Conservation (phyloP, 2,888 invertebrate genomes). For the Cryptus armator region DNA sequence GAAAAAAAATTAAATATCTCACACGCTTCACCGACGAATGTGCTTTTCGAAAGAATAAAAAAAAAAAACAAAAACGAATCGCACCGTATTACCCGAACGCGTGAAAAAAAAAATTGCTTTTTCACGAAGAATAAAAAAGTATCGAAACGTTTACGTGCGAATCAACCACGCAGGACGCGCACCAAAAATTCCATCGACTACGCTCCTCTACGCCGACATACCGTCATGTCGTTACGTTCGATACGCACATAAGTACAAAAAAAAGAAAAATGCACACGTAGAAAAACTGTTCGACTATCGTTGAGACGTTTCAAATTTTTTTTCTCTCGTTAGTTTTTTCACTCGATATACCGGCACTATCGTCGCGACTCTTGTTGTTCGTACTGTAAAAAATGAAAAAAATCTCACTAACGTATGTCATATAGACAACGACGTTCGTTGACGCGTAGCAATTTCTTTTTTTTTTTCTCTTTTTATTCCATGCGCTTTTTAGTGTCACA, state of each 20-base stretch:
- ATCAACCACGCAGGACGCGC: constrained; percentile 41
- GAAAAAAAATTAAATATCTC: no score
- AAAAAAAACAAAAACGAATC: not conserved
- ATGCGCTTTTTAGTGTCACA: not conserved
- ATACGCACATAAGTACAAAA: not conserved
- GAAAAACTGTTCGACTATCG: not conserved
- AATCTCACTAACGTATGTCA: not conserved
- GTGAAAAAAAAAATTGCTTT: not conserved
- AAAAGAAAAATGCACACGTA: not conserved
- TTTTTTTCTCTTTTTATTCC: not conserved
- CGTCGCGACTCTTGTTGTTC: not conserved
- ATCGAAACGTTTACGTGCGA: not conserved
- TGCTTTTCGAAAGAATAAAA: not conserved
- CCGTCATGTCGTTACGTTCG: constrained; percentile 12
- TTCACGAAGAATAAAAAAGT: not conserved
- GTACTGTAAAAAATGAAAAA: not conserved
- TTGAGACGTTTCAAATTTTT: not conserved
- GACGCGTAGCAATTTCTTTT: not conserved
- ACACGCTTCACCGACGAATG: not conserved
- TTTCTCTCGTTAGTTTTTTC: constrained; percentile 1
- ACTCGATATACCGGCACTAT: not conserved
- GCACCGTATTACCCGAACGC: not conserved
- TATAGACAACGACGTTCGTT: not conserved
- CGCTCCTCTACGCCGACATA: constrained; percentile 39
- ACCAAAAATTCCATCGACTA: constrained; percentile 49